phyloP scores from a whole-genome alignment of 2,113 vertebrate genomes.

The Anarhynchus alexandrinus region DNA sequence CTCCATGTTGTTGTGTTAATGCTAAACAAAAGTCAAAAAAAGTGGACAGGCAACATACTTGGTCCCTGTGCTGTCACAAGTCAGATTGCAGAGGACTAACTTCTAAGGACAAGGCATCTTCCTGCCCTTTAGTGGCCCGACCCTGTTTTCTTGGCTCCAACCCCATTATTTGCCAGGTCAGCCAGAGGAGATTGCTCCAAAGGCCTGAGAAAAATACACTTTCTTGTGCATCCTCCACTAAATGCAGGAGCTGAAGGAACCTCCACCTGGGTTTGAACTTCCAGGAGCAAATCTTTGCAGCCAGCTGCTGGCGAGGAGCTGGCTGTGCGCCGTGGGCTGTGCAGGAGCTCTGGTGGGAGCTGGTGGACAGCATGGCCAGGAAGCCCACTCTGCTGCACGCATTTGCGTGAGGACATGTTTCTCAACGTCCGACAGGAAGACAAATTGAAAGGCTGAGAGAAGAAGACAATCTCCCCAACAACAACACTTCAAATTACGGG shows the following conservation, averaged over 20 bases:
- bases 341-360: neutral
- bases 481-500: neutral
- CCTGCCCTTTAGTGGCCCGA: neutral
- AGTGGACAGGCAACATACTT: neutral
- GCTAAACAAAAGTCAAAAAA: neutral
- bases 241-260: neutral
- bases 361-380: fast-evolving
- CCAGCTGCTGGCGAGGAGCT: neutral
- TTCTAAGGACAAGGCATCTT: neutral
- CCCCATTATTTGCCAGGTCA: fast-evolving
- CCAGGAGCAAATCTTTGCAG: neutral
- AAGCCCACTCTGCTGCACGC: neutral
- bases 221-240: neutral
- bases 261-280: neutral
- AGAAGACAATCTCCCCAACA: neutral
- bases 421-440: neutral
- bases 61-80: neutral
- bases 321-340: fast-evolving
- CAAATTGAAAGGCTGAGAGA: neutral
- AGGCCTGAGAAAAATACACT: neutral
- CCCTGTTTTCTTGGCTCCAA: neutral
- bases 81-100: neutral
- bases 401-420: neutral
- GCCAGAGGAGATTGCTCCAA: neutral
- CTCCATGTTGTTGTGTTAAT: neutral